phyloP scores from a whole-genome alignment of 1,140 invertebrate genomes.

The Drosophila virilis region DNA sequence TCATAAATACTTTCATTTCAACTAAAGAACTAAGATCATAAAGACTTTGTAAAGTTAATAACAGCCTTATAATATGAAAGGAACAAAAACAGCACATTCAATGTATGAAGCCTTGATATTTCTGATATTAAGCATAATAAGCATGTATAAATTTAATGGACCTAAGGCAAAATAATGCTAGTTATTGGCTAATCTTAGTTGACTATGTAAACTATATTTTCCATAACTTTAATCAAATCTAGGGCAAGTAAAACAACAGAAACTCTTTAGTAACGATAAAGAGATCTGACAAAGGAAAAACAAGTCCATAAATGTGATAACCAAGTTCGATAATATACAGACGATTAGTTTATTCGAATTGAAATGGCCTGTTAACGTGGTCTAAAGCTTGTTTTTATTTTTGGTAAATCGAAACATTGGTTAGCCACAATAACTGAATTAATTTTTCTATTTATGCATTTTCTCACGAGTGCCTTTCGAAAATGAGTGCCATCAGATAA shows the following conservation, averaged over 20 bases:
- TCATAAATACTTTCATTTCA: conserved; percentile 8
- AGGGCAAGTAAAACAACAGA: conserved; percentile 5
- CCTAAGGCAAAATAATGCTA: too few species aligned
- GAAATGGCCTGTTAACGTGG: conserved; percentile 8
- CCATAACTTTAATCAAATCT: conserved; percentile 12
- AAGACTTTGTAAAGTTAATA: too few species aligned
- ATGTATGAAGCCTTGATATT: too few species aligned
- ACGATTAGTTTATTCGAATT: neutral
- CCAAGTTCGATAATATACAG: neutral
- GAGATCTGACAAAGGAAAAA: neutral
- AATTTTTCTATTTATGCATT: conserved; percentile 22
- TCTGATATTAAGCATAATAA: too few species aligned
- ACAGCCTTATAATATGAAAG: neutral
- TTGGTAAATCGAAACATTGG: conserved; percentile 17
- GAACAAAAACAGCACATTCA: neutral
- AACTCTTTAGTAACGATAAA: neutral
- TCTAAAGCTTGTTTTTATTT: neutral
- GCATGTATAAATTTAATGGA: too few species aligned
- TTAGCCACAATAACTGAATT: conserved; percentile 14
- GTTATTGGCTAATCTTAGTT: too few species aligned
- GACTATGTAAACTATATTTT: too few species aligned
- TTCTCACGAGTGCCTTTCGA: conserved; percentile 9
- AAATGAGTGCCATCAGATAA: conserved; percentile 6
- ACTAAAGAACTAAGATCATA: neutral
- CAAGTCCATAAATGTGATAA: neutral